Evolutionary conservation across 1,140 invertebrate species (phyloP).

Genomic region (Anastatus disparis): DNA sequence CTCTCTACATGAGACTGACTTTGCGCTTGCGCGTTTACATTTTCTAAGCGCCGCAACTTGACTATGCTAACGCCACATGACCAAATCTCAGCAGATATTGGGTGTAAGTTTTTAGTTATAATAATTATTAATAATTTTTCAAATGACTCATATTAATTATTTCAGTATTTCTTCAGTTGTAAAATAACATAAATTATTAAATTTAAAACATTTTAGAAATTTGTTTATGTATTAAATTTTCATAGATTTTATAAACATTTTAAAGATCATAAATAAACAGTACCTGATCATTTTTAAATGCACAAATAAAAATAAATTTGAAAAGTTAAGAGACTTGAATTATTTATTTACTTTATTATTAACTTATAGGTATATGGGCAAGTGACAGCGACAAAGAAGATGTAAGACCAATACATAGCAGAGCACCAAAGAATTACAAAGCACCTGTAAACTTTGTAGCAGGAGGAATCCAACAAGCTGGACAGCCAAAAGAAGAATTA

Average conservation of each 20-base stretch:
- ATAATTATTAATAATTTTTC: not conserved
- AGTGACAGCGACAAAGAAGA: conserved; percentile 87
- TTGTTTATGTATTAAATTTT: too few species aligned
- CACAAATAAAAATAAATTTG: too few species aligned
- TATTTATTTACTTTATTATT: too few species aligned
- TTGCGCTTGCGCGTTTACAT: too few species aligned
- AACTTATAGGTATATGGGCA: conserved; percentile 88
- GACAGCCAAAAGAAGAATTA: conserved; percentile 74
- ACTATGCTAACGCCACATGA: too few species aligned
- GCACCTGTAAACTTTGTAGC: conserved; percentile 90
- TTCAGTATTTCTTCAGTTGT: not conserved
- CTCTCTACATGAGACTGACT: too few species aligned
- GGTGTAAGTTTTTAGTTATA: conserved; percentile 70
- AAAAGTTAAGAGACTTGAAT: too few species aligned
- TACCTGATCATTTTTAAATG: too few species aligned
- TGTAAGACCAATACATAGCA: conserved; percentile 62
- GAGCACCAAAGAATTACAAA: conserved; percentile 76
- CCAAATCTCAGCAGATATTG: conserved; percentile 93
- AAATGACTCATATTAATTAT: not conserved
- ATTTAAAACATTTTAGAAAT: not conserved
- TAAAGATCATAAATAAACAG: too few species aligned
- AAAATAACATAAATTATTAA: not conserved
- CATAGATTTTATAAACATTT: too few species aligned
- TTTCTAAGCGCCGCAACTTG: too few species aligned
- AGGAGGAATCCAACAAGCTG: conserved; percentile 88